Base-by-base conservation (phyloP, 2,888 invertebrate species). In the Isotomurus palustris region DNA sequence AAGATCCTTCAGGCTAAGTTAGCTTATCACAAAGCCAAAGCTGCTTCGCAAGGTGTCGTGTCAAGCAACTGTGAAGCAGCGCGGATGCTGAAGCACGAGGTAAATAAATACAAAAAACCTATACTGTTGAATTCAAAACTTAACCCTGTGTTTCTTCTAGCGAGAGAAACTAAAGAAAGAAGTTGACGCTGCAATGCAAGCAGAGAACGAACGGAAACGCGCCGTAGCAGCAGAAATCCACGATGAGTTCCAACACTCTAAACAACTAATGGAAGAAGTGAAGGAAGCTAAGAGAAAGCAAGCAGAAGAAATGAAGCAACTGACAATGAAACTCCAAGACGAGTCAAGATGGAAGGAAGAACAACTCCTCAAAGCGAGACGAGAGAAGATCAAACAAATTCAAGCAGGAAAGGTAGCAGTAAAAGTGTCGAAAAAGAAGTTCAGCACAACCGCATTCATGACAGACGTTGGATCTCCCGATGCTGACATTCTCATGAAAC, bases 1-100 rank as follows among this genome's bases (percentile, higher is more conserved):
- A 47, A 54, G 8, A 22, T 56, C 2, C 41, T 63, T 1, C 43
- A 63, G 22, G 43, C 60, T 1, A 60, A 51, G 22, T 40, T 63
- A 14, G 57, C 63, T 2, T 63, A 63, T 28, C 60, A 63, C 41
- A 63, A 44, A 32, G 63, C 63, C 2, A 60, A 47, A 27, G 63
- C 63, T n/a, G 63, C 63, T 0, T 43, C 48, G 14, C 21, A 14
- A n/a, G n/a, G n/a, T n/a, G n/a, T n/a, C n/a, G n/a, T n/a, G n/a
- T n/a, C n/a, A n/a, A 25, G 38, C 51, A 1, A 52, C 45, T 25
- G 58, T 51, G 28, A 61, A 61, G 27, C 54, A 52, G 21, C n/a
- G n/a, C n/a, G n/a, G n/a, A n/a, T n/a, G n/a, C n/a, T n/a, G n/a
- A n/a, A n/a, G n/a, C n/a, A n/a, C n/a, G n/a, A n/a, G n/a, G n/a